Percentiles rank a stretch among this genome's conserved stretches.
Conservation (phyloP, 2,888 invertebrate species). For the Geotrupes spiniger region DNA sequence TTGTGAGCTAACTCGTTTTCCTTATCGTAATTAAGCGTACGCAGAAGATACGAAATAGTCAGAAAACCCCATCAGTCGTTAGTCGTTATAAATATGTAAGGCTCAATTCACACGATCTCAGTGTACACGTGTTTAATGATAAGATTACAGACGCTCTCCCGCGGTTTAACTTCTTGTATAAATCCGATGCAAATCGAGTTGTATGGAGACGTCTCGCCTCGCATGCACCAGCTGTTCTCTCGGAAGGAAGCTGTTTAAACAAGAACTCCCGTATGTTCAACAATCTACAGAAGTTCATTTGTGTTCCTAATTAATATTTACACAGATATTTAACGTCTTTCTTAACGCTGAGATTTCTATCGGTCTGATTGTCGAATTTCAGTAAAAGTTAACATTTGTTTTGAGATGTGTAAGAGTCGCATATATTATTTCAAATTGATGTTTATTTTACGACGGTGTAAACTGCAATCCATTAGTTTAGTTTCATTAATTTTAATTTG, state of each 20-base stretch:
- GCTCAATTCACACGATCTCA: constrained; percentile 2
- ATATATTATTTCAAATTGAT: too few species aligned
- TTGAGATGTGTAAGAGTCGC: too few species aligned
- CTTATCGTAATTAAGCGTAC: constrained; percentile 11
- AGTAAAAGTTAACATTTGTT: too few species aligned
- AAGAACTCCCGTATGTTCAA: constrained; percentile 6
- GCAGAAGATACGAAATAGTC: constrained; percentile 5
- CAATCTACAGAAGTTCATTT: constrained; percentile 12
- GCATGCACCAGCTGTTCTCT: constrained; percentile 4
- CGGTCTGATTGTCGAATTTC: too few species aligned
- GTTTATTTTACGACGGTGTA: too few species aligned
- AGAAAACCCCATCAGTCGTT: not conserved
- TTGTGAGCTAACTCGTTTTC: constrained; percentile 12
- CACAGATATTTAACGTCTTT: constrained; percentile 12
- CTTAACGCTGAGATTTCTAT: not conserved
- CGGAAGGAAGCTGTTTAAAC: constrained; percentile 18
- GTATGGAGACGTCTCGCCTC: not conserved
- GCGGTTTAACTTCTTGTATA: constrained; percentile 4
- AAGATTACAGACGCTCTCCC: constrained; percentile 1
- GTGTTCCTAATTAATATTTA: constrained; percentile 20
- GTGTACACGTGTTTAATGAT: constrained; percentile 4
- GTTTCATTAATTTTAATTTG: too few species aligned
- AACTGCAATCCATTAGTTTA: too few species aligned
- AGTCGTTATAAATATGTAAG: not conserved
- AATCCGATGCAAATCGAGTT: constrained; percentile 6